phyloP scores from a whole-genome alignment of 2,113 vertebrate species.

The Pteruthius melanotis region DNA sequence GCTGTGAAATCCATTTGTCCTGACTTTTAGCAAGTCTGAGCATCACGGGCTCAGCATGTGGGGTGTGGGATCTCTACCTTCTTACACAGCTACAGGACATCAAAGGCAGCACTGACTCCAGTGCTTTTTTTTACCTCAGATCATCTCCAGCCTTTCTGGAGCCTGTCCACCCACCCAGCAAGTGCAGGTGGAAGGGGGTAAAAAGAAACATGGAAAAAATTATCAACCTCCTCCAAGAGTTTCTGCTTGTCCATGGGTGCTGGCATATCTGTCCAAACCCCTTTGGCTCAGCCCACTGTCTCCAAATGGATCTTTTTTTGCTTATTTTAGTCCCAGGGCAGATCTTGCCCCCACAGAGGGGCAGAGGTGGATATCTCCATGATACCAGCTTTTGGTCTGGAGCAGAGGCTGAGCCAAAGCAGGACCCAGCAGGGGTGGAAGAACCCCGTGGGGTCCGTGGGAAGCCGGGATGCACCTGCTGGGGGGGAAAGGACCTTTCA shows the following conservation, averaged over 20 bases:
- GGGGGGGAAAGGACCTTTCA: slow-evolving; percentile 24
- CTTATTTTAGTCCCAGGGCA: not conserved
- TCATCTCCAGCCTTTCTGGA: not conserved
- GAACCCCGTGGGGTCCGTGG: rapidly evolving
- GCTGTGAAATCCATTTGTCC: not conserved
- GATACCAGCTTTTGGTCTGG: not conserved
- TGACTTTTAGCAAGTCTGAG: not conserved
- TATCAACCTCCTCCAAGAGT: no score
- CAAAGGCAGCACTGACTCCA: not conserved
- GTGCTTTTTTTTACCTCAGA: not conserved
- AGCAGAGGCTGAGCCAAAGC: not conserved
- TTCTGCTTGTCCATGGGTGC: rapidly evolving
- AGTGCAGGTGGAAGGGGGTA: not conserved
- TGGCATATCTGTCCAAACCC: not conserved
- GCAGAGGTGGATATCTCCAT: not conserved
- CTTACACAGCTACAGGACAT: not conserved
- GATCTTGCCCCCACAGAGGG: not conserved
- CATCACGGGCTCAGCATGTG: not conserved
- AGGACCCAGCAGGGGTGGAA: not conserved
- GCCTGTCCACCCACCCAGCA: not conserved
- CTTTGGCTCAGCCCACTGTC: not conserved
- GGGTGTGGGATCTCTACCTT: not conserved
- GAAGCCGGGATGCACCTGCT: not conserved
- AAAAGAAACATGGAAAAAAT: not conserved
- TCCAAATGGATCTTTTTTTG: not conserved